A percentile compares a stretch with the other conserved stretches of the same genome.
phyloP scores from a whole-genome alignment of 2,888 invertebrate species.

The Drosophila ezoana region DNA sequence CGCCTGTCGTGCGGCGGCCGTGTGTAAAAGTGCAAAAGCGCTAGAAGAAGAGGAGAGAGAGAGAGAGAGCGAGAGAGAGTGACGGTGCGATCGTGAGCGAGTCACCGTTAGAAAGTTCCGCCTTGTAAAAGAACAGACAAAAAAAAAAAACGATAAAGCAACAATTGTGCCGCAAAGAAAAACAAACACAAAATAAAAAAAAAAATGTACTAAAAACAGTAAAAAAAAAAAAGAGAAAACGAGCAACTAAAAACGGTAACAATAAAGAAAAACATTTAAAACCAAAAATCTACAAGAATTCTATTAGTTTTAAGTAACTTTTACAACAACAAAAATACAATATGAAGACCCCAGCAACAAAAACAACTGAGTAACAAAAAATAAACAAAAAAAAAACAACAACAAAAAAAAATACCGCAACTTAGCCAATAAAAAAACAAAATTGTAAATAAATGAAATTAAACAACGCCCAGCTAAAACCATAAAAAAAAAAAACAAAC shows the following conservation, averaged over 20 bases:
- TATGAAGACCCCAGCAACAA: conserved; percentile 60
- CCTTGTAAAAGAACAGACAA: conserved; percentile 45
- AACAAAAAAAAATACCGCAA: conserved; percentile 40
- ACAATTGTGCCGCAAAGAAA: conserved; percentile 79
- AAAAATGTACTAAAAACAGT: conserved; percentile 46
- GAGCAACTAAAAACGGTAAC: conserved; percentile 76
- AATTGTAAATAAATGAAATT: conserved; percentile 62
- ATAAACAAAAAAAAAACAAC: conserved; percentile 55
- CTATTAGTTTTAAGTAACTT: conserved; percentile 81
- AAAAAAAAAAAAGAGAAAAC: conserved; percentile 56
- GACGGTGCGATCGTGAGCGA: conserved; percentile 25
- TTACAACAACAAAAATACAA: conserved; percentile 68
- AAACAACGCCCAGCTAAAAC: conserved; percentile 35
- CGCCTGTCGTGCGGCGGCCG: conserved; percentile 42
- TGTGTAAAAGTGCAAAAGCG: conserved; percentile 36
- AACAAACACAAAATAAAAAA: conserved; percentile 47
- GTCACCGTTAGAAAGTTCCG: conserved; percentile 44
- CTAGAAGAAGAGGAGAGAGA: conserved; percentile 17
- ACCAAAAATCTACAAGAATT: conserved; percentile 80
- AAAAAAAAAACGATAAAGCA: conserved; percentile 65
- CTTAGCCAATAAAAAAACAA: conserved; percentile 70
- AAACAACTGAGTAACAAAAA: conserved; percentile 63
- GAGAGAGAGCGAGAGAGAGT: conserved; percentile 19
- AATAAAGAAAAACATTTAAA: conserved; percentile 80
- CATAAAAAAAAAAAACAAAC: conserved; percentile 25